phyloP scores from a whole-genome alignment of 2,113 vertebrate genomes.

The Nycticorax nycticorax region DNA sequence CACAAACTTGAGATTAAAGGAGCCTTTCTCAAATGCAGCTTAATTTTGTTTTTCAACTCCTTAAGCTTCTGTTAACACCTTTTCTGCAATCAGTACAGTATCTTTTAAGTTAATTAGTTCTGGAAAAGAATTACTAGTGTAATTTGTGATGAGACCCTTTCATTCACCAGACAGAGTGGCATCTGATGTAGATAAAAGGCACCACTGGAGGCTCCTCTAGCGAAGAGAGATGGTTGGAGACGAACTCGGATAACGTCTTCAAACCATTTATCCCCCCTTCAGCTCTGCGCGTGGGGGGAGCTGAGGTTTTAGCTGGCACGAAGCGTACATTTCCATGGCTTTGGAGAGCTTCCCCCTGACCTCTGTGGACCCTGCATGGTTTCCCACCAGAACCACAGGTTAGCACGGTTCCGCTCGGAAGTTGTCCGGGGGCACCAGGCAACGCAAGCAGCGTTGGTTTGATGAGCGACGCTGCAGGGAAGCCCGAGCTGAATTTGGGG shows the following conservation, averaged over 20 bases:
- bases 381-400: background rate
- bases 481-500: background rate
- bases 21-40: conserved; percentile 4
- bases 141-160: conserved; percentile 23
- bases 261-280: conserved; percentile 1
- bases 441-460: rapidly evolving
- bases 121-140: conserved; percentile 41
- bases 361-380: rapidly evolving
- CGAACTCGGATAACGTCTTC: background rate
- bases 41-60: conserved; percentile 57
- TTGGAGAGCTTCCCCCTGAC: background rate
- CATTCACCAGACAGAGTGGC: conserved; percentile 16
- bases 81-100: conserved; percentile 51
- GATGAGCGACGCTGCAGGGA: rapidly evolving
- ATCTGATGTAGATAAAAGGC: conserved; percentile 63
- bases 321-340: rapidly evolving
- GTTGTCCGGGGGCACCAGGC: no score
- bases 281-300: background rate
- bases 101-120: conserved; percentile 63
- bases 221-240: background rate
- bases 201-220: conserved; percentile 48
- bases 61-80: conserved; percentile 57
- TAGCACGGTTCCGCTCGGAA: background rate
- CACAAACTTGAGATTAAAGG: background rate
- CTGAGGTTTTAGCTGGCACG: background rate